These are phyloP conservation scores for Euglossa dilemma DNA, from an alignment of 1,140 invertebrate genomes.

Conservation along the genomic window DNA sequence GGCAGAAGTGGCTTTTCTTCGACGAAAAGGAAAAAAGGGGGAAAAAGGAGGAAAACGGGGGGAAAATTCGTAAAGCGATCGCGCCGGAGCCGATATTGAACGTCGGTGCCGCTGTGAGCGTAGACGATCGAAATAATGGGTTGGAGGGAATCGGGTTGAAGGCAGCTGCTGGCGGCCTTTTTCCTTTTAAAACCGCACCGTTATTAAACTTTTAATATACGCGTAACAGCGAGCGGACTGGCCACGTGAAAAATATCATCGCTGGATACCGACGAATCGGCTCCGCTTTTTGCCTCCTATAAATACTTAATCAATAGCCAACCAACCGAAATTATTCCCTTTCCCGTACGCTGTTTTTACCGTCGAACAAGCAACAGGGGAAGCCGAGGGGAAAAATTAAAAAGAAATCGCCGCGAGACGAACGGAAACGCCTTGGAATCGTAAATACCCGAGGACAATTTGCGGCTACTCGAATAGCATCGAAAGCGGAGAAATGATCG, in stretches of 20 bases:
- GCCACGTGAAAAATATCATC: slow-evolving; percentile 27
- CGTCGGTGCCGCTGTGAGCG: not conserved
- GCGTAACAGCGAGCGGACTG: slow-evolving; percentile 1
- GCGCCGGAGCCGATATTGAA: slow-evolving; percentile 17
- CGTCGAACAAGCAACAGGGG: not conserved
- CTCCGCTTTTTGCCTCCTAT: not conserved
- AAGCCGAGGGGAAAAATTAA: not conserved
- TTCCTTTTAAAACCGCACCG: slow-evolving; percentile 16
- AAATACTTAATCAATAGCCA: slow-evolving; percentile 2
- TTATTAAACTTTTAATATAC: slow-evolving; percentile 62
- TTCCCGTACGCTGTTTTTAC: not conserved
- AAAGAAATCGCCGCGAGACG: too few species aligned
- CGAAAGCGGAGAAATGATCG: not conserved
- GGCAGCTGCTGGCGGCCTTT: not conserved
- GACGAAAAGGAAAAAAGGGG: not conserved
- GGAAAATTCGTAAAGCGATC: slow-evolving; percentile 15
- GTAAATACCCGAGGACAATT: not conserved
- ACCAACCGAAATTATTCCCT: not conserved
- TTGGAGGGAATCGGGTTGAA: not conserved
- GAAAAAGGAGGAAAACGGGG: not conserved
- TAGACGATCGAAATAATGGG: slow-evolving; percentile 14
- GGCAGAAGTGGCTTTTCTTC: slow-evolving; percentile 31
- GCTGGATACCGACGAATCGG: not conserved
- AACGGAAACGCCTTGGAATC: not conserved
- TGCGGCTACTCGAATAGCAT: not conserved